A percentile compares a stretch with the other conserved stretches of the same genome.
These are phyloP conservation scores for Morone saxatilis DNA, from an alignment of 2,113 vertebrate genomes.

Conservation along the genomic window DNA sequence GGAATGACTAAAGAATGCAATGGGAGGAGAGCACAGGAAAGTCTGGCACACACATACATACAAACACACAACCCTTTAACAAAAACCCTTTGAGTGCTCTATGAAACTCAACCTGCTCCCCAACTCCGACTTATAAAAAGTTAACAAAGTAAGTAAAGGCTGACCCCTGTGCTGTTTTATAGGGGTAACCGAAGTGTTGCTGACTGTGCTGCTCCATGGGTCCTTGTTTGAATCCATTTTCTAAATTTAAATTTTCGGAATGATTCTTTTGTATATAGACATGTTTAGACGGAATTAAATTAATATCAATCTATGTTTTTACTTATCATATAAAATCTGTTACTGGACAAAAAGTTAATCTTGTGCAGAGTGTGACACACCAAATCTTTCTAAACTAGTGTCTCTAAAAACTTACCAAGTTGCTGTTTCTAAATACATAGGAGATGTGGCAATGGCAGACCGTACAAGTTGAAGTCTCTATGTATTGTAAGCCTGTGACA, in stretches of 20 bases:
- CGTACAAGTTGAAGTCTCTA: too few relatives aligned
- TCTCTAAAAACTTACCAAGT: conserved; percentile 1
- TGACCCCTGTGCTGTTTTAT: conserved; percentile 39
- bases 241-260: neutral
- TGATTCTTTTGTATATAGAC: neutral
- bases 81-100: conserved; percentile 20
- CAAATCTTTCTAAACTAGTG: neutral
- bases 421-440: neutral
- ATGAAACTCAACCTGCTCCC: conserved; percentile 50
- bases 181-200: conserved; percentile 4
- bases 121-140: conserved; percentile 32
- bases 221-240: neutral
- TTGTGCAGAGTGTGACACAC: neutral
- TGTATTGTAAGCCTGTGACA: too few relatives aligned
- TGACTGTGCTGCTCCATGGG: neutral
- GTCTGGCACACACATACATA: conserved; percentile 12
- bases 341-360: neutral
- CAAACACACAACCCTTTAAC: conserved; percentile 32
- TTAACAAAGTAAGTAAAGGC: conserved; percentile 44
- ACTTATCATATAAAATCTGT: neutral
- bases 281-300: neutral
- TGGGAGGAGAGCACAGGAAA: conserved; percentile 29
- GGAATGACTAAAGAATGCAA: conserved; percentile 41
- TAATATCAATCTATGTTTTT: neutral
- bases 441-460: too few relatives aligned